These are phyloP conservation scores for Auanema freiburgensis DNA, from an alignment of 2,888 invertebrate species.

Conservation along the genomic window DNA sequence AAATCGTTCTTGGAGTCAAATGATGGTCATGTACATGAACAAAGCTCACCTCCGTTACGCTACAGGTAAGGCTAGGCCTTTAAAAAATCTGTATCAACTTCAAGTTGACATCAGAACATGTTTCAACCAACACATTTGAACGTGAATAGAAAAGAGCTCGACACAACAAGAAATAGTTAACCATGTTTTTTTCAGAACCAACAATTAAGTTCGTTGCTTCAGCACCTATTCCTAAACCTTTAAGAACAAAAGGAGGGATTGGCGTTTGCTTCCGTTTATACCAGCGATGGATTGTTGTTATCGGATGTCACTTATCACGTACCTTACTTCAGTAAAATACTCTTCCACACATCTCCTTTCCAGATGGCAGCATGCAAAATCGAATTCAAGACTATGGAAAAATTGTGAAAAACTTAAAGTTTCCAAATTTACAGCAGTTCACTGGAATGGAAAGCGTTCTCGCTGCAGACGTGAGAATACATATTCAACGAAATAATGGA, in stretches of 20 bases:
- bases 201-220: slow-evolving; percentile 51
- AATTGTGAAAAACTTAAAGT: slow-evolving; percentile 36
- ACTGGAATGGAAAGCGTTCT: slow-evolving; percentile 32
- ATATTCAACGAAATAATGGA: neutral
- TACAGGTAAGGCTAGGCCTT: slow-evolving; percentile 43
- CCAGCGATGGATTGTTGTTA: slow-evolving; percentile 90
- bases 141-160: neutral
- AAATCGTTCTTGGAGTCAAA: slow-evolving; percentile 58
- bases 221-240: slow-evolving; percentile 50
- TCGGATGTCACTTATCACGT: slow-evolving; percentile 91
- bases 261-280: slow-evolving; percentile 89
- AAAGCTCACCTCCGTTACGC: slow-evolving; percentile 51
- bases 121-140: too few species aligned
- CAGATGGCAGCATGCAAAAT: slow-evolving; percentile 51
- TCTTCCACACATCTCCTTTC: slow-evolving; percentile 8
- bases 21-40: slow-evolving; percentile 56
- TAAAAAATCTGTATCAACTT: too few species aligned
- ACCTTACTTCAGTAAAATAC: slow-evolving; percentile 17
- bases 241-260: slow-evolving; percentile 86
- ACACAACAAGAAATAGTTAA: neutral
- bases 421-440: slow-evolving; percentile 32
- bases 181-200: slow-evolving; percentile 37
- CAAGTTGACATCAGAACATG: too few species aligned
- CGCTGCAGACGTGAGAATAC: slow-evolving; percentile 37
- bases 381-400: slow-evolving; percentile 57